Conservation (phyloP, 2,888 invertebrate species). For the Mesorhabditis belari region DNA sequence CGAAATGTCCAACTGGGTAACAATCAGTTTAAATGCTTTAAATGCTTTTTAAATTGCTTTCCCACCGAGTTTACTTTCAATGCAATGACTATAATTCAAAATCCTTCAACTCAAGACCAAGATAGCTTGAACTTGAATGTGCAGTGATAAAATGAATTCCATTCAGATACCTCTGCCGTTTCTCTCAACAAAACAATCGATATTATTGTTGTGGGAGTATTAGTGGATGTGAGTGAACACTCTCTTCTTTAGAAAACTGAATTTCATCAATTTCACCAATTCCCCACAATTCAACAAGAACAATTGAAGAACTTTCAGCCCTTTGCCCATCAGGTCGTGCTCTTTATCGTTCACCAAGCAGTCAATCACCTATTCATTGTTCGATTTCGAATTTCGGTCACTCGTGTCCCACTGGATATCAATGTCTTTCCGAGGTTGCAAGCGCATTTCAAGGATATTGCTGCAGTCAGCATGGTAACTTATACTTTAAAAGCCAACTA, state of each 20-base stretch:
- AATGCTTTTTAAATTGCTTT: too few relatives aligned
- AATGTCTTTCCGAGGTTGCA: slow-evolving; percentile 27
- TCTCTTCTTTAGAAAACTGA: background rate
- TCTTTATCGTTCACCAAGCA: slow-evolving; percentile 26
- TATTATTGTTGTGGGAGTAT: slow-evolving; percentile 36
- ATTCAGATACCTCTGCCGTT: slow-evolving; percentile 22
- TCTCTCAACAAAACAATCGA: slow-evolving; percentile 27
- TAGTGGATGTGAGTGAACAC: slow-evolving; percentile 9
- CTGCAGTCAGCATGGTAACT: slow-evolving; percentile 31
- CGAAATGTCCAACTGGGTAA: background rate
- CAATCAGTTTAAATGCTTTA: too few relatives aligned
- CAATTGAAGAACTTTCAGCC: slow-evolving; percentile 9
- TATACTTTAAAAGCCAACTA: background rate
- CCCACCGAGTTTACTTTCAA: too few relatives aligned
- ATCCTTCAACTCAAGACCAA: too few relatives aligned
- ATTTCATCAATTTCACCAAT: background rate
- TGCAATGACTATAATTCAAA: too few relatives aligned
- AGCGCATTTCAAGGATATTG: slow-evolving; percentile 35
- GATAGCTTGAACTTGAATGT: too few relatives aligned
- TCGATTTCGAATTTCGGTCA: slow-evolving; percentile 19
- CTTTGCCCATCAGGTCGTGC: slow-evolving; percentile 29
- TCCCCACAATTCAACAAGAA: background rate
- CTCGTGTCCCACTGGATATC: slow-evolving; percentile 25
- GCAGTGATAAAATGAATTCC: background rate
- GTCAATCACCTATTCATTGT: slow-evolving; percentile 29